Evolutionary conservation across 2,888 invertebrate species (phyloP), one percentile per base, ranked within the genome.

Genomic region (Heliconius cydno): DNA sequence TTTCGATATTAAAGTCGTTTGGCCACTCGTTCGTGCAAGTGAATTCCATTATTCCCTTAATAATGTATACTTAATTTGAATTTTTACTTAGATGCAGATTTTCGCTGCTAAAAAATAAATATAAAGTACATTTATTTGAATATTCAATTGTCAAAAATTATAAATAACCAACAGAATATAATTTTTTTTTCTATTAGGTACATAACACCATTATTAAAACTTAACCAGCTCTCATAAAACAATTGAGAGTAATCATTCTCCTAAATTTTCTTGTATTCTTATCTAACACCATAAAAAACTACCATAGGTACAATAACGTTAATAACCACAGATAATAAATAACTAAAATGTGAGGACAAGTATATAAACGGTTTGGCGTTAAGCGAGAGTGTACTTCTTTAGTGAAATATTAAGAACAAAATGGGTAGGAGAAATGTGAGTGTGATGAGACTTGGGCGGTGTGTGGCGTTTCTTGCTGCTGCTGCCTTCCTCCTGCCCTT

Each of bases 401-500:
- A 70, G 77, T 81, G 70, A 30, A 41, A 72, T 68, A 74, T 77
- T 72, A 65, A 77, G 3, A 66, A 57, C 66, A 83, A 79, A 72
- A 90, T 91, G 86, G 90, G 90, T 70, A 87, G 93, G 82, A 88
- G 94, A 83, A 95, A 95, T 87, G 85, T 94, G 82, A 94, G 94
- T 85, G 92, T 94, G 89, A 92, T 95, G 90, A 91, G 96, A 67
- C 87, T 96, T 38, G 93, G 96, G 74, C 90, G 96, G 85, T 96
- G 96, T 84, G 94, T 96, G 77, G 95, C 96, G 2, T 96, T 96
- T 87, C 94, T 96, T 80, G 96, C 96, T 25, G 96, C 96, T 2
- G 95, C 96, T 1, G 96, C 96, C 78, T 95, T 96, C 83, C 92
- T 96, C 34, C 94, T 96, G 13, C 96, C 96, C 2, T 92, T 96